Base-by-base conservation (phyloP, 1,140 invertebrate species). In the Drosophila erecta region DNA sequence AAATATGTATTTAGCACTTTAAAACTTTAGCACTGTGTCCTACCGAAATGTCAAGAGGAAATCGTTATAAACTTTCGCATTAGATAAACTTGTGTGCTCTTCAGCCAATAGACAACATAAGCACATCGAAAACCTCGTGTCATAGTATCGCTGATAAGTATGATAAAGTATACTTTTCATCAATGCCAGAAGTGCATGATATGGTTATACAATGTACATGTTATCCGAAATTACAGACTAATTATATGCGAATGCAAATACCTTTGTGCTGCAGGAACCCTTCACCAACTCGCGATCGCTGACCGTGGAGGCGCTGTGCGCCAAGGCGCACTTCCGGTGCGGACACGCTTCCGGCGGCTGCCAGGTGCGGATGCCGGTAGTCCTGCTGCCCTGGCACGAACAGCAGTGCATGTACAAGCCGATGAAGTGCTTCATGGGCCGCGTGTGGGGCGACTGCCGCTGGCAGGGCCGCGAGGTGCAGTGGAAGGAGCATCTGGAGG, bases 401-500 rank as follows among this genome's bases (percentile, higher is more conserved):
- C 83, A 92, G 49, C 86, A 92, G 60, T 92, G 91, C 72, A 80
- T 90, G 46, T 92, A 84, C 61, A 92, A 92, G 56, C 85, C 90
- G 35, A 91, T 91, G 83, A 90, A 86, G 53, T 92, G 91, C 61
- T 91, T 92, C 27, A 92, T 92, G 89, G 91, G 91, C 2, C 90
- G 90, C 60, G 89, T 92, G 1, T 92, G 91, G 90, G 89, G 89
- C 43, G 81, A 91, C 33, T 92, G 91, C 53, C 65, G 67, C 11
- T 92, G 91, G 91, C 66, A 79, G 54, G 91, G 91, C 20, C 76
- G 83, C 8, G 91, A 92, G 51, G 74, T 84, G 40, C 76, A 92
- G 49, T 92, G 91, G 91, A 92, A 90, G 54, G 83, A 92, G 44
- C 91, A 92, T 49, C 53, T 92, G 46, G 81, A 91, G 44, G 51